These are phyloP conservation scores for Melanogrammus aeglefinus DNA, from an alignment of 2,797 vertebrate species.

Conservation along the genomic window DNA sequence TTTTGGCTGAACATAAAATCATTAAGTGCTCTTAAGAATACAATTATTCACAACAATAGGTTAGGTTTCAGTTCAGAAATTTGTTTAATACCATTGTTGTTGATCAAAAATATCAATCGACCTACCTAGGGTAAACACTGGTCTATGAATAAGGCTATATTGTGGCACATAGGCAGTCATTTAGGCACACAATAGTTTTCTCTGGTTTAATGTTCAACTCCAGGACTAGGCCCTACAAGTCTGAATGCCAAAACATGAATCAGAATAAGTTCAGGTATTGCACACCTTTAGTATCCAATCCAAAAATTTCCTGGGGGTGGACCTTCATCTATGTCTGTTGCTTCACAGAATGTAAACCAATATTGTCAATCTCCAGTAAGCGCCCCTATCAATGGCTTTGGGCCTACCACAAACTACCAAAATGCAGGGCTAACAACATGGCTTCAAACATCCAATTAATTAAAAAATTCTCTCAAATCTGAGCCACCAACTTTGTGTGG, in stretches of 20 bases:
- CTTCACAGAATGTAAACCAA: no score
- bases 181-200: conserved; percentile 4
- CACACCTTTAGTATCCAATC: no score
- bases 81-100: background rate
- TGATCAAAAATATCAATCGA: background rate
- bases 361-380: no score
- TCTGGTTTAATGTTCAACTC: background rate
- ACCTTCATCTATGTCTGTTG: no score
- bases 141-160: no score
- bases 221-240: conserved; percentile 2
- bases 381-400: no score
- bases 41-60: conserved; percentile 5
- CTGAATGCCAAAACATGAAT: no score
- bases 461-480: background rate
- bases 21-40: conserved; percentile 6
- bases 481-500: no score
- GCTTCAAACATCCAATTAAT: background rate
- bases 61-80: conserved; percentile 4
- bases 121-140: no score
- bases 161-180: background rate
- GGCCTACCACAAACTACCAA: background rate
- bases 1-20: background rate
- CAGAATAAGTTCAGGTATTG: no score
- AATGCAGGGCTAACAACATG: background rate
- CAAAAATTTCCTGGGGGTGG: no score